Percentiles rank a stretch among this genome's conserved stretches.
Evolutionary conservation across 2,888 invertebrate genomes (phyloP).

Genomic region (Scaptomyza flava): DNA sequence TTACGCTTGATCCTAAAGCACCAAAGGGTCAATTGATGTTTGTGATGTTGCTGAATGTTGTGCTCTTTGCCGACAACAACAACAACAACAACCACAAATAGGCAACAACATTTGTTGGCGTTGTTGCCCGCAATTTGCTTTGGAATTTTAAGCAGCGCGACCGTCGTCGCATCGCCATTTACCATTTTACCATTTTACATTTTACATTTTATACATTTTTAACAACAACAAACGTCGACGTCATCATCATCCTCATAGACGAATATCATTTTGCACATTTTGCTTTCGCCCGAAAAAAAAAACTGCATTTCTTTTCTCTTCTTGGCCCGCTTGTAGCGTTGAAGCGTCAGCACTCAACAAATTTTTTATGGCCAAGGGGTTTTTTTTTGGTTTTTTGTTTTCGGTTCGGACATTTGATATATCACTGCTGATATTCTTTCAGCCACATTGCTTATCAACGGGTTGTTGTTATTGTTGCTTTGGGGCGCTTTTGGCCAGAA

Average conservation of each 20-base stretch:
- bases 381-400: conserved; percentile 11
- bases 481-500: conserved; percentile 45
- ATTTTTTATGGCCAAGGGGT: conserved; percentile 27
- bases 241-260: conserved; percentile 47
- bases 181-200: conserved; percentile 59
- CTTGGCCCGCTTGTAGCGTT: conserved; percentile 56
- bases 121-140: conserved; percentile 76
- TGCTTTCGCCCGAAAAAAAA: conserved; percentile 41
- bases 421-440: conserved; percentile 75
- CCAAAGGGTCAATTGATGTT: conserved; percentile 82
- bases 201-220: conserved; percentile 53
- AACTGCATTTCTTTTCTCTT: conserved; percentile 68
- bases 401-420: conserved; percentile 61
- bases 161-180: conserved; percentile 58
- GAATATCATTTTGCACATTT: conserved; percentile 61
- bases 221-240: conserved; percentile 23
- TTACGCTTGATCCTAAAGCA: conserved; percentile 82
- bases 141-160: conserved; percentile 81
- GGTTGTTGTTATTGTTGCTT: conserved; percentile 33
- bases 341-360: conserved; percentile 61
- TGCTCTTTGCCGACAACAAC: conserved; percentile 45
- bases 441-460: conserved; percentile 56
- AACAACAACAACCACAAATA: conserved; percentile 49
- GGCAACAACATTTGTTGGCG: conserved; percentile 45
- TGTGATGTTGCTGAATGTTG: conserved; percentile 78